These are phyloP conservation scores for Mormyrus lacerda DNA, from an alignment of 2,113 vertebrate genomes.

Conservation along the genomic window DNA sequence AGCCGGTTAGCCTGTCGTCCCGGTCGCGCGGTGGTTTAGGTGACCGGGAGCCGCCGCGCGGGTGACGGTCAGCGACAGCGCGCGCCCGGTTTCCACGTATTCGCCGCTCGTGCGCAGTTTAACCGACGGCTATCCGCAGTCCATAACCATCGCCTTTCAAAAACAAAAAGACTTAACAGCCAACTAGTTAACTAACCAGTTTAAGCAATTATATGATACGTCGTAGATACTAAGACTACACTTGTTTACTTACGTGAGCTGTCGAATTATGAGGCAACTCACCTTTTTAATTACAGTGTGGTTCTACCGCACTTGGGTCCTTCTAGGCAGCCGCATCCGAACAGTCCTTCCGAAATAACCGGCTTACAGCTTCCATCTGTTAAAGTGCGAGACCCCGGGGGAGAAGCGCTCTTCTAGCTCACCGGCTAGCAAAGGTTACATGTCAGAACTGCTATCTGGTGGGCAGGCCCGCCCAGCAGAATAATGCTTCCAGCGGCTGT, in stretches of 20 bases:
- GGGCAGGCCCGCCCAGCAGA: not conserved
- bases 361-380: slow-evolving; percentile 14
- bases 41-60: not conserved
- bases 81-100: not conserved
- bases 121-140: not conserved
- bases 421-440: not conserved
- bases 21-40: not conserved
- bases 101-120: not conserved
- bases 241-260: not conserved
- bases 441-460: not conserved
- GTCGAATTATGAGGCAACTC: not conserved
- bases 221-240: not conserved
- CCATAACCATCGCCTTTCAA: not conserved
- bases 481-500: not conserved
- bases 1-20: not conserved
- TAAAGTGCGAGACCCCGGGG: slow-evolving; percentile 1
- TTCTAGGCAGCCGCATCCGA: slow-evolving; percentile 16
- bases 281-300: slow-evolving; percentile 17
- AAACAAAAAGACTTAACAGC: not conserved
- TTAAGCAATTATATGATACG: not conserved
- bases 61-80: not conserved
- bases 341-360: slow-evolving; percentile 13
- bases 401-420: slow-evolving; percentile 11
- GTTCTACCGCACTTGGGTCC: not conserved
- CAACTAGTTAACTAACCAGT: not conserved